Evolutionary conservation across 2,113 vertebrate genomes (phyloP).

Genomic region (Mesembrinibis cayennensis): DNA sequence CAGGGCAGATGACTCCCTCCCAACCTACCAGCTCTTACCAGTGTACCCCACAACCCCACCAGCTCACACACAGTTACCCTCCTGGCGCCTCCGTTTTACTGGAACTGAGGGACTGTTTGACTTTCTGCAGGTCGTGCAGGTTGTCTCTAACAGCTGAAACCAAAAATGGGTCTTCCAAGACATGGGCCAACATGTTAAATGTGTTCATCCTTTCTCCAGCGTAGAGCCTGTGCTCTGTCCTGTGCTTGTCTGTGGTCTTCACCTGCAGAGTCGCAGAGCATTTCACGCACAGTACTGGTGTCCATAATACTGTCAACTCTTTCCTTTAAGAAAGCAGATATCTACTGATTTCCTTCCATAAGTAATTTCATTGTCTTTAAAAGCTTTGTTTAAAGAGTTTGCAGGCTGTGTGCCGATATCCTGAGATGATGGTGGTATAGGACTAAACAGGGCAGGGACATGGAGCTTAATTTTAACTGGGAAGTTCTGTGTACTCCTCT

Average conservation of each 20-base stretch:
- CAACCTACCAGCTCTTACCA: neutral
- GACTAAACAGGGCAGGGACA: neutral
- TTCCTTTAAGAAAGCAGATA: neutral
- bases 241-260: too few relatives aligned
- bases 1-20: neutral
- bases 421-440: neutral
- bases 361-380: neutral
- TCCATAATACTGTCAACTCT: neutral
- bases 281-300: neutral
- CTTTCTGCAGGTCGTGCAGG: neutral
- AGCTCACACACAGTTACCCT: neutral
- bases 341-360: neutral
- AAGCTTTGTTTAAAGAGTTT: neutral
- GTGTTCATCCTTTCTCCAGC: neutral
- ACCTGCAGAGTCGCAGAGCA: neutral
- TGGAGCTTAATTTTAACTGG: neutral
- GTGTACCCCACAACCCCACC: neutral
- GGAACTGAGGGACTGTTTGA: neutral
- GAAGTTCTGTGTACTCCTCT: neutral
- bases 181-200: fast-evolving
- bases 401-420: neutral
- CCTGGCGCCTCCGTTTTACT: neutral
- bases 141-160: neutral
- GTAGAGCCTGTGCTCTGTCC: neutral
- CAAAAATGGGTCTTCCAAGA: neutral